Conservation (phyloP, 2,888 invertebrate species). For the Drosophila lutescens region DNA sequence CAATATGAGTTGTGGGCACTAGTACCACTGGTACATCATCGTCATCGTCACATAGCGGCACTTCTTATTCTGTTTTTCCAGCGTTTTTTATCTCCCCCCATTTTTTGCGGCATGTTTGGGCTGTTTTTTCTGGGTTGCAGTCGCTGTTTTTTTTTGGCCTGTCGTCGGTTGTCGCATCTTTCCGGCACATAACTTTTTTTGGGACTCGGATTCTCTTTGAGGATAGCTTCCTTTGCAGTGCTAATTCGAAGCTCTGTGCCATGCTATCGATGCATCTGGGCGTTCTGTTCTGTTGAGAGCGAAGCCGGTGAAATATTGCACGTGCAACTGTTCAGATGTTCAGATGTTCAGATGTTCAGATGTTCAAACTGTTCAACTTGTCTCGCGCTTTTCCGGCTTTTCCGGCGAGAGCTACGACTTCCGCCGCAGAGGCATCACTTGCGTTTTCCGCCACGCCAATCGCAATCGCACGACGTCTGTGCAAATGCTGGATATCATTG, state of each 20-base stretch:
- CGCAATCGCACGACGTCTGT: conserved; percentile 27
- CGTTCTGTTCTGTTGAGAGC: conserved; percentile 1
- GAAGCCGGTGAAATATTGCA: conserved; percentile 57
- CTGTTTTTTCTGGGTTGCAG: conserved; percentile 21
- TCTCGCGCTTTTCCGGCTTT: conserved; percentile 64
- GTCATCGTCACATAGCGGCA: conserved; percentile 68
- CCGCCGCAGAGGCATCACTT: conserved; percentile 67
- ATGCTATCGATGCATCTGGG: conserved; percentile 59
- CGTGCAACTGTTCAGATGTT: conserved; percentile 61
- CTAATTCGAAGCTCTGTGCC: conserved; percentile 39
- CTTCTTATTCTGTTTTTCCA: conserved; percentile 48
- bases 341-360: conserved; percentile 57
- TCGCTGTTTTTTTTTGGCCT: conserved; percentile 44
- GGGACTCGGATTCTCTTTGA: conserved; percentile 19
- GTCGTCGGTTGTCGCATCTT: conserved; percentile 73
- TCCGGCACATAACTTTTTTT: conserved; percentile 39
- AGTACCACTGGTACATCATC: conserved; percentile 10
- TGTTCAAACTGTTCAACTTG: conserved; percentile 61
- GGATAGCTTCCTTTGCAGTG: conserved; percentile 27
- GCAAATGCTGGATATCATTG: conserved; percentile 67
- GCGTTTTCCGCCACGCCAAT: conserved; percentile 60
- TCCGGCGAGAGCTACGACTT: conserved; percentile 66
- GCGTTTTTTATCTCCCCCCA: conserved; percentile 2
- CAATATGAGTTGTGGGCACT: conserved; percentile 64
- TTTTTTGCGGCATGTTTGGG: conserved; percentile 32